Conservation (phyloP, 2,888 invertebrate genomes). For the Heliconius sara region DNA sequence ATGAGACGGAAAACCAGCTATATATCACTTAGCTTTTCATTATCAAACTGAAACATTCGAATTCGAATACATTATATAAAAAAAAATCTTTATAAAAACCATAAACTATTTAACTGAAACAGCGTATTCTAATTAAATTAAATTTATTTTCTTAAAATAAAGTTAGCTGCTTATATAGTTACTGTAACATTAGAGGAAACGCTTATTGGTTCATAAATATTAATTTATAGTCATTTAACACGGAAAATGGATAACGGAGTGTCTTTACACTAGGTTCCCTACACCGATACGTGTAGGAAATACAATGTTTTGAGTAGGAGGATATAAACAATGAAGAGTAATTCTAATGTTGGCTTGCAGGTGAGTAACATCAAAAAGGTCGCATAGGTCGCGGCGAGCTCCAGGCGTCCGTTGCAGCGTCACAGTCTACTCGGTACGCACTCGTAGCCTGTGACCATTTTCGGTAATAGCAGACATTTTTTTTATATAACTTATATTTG, state of each 20-base stretch:
- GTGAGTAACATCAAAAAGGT: constrained; percentile 52
- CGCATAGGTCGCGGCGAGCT: constrained; percentile 56
- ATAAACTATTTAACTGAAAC: no score
- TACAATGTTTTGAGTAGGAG: neutral
- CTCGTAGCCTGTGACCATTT: constrained; percentile 24
- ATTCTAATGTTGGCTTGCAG: constrained; percentile 39
- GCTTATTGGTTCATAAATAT: neutral
- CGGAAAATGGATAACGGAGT: no score
- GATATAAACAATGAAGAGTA: constrained; percentile 23
- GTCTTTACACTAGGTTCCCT: no score
- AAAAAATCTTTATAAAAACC: no score
- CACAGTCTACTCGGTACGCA: constrained; percentile 42
- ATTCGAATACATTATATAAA: no score
- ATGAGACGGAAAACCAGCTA: no score
- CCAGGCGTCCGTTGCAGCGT: constrained; percentile 49
- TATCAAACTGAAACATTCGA: no score
- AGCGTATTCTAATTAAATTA: neutral
- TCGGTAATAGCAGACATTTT: neutral
- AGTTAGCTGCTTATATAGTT: neutral
- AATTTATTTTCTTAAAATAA: neutral
- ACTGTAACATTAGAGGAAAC: neutral
- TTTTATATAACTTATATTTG: neutral
- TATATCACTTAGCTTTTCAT: no score
- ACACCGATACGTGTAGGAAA: no score
- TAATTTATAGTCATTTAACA: neutral